Evolutionary conservation across 2,113 vertebrate species (phyloP).

Genomic region (Leptosomus discolor): DNA sequence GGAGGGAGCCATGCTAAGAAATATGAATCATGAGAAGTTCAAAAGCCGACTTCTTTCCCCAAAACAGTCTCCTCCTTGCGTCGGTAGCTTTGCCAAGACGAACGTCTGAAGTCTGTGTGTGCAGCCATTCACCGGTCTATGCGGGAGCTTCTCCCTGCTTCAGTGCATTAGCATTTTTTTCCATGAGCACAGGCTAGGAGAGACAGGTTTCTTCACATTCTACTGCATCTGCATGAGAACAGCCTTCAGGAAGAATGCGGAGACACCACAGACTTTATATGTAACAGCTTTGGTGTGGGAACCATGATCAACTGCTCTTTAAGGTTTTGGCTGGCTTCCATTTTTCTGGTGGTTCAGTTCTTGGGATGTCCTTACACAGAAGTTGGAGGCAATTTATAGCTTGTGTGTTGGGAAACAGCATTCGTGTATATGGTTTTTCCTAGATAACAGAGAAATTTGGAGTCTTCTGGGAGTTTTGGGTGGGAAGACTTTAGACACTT

Average conservation of each 20-base stretch:
- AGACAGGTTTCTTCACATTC: conserved; percentile 49
- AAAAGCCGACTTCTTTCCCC: neutral
- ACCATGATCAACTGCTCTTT: neutral
- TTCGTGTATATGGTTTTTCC: neutral
- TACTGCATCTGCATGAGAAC: neutral
- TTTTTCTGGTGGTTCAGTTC: neutral
- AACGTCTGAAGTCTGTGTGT: neutral
- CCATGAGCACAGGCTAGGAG: neutral
- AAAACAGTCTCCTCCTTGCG: neutral
- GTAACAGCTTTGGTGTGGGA: conserved; percentile 37
- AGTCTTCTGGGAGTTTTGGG: neutral
- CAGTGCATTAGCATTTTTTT: neutral
- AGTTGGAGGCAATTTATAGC: neutral
- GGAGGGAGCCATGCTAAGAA: neutral
- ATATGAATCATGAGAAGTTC: neutral
- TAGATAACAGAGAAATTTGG: neutral
- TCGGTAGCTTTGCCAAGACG: accelerated
- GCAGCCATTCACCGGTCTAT: neutral
- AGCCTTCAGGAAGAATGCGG: neutral
- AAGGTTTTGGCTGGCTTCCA: neutral
- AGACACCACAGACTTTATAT: neutral
- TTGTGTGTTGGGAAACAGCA: neutral
- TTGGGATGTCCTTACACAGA: conserved; percentile 1
- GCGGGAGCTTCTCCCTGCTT: neutral
- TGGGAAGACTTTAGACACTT: neutral